A percentile compares a stretch with the other conserved stretches of the same genome.
phyloP scores from a whole-genome alignment of 2,113 vertebrate genomes.

The Alosa alosa region DNA sequence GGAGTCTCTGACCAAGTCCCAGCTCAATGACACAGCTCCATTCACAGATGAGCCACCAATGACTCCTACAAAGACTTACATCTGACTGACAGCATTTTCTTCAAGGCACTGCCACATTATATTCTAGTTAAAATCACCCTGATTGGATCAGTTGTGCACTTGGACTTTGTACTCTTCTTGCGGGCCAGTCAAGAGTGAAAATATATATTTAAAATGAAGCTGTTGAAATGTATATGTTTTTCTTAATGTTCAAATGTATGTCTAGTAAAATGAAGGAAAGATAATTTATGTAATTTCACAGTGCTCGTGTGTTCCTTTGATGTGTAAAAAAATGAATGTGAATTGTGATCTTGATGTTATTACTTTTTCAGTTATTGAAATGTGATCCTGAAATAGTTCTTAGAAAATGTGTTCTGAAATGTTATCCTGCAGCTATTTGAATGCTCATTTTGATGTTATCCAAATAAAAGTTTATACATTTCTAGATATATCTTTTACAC shows the following conservation, averaged over 20 bases:
- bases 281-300: not conserved
- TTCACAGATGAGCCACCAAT: not conserved
- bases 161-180: slow-evolving; percentile 3
- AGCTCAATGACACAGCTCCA: slow-evolving; percentile 35
- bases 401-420: not conserved
- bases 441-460: not conserved
- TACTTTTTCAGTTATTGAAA: not conserved
- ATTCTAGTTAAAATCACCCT: not conserved
- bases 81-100: slow-evolving; percentile 39
- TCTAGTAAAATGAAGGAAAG: not conserved
- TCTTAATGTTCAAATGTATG: not conserved
- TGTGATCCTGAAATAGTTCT: not conserved
- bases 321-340: not conserved
- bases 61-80: slow-evolving; percentile 58
- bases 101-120: not conserved
- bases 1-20: slow-evolving; percentile 50
- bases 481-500: not conserved
- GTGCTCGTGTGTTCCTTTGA: not conserved
- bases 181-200: not conserved
- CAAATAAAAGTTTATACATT: not conserved
- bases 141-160: not conserved
- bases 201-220: not conserved
- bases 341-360: not conserved
- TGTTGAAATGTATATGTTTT: not conserved
- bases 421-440: not conserved